Evolutionary conservation across 2,888 invertebrate species (phyloP), one percentile per base, ranked within the genome.

Genomic region (Ormyrus nitidulus): DNA sequence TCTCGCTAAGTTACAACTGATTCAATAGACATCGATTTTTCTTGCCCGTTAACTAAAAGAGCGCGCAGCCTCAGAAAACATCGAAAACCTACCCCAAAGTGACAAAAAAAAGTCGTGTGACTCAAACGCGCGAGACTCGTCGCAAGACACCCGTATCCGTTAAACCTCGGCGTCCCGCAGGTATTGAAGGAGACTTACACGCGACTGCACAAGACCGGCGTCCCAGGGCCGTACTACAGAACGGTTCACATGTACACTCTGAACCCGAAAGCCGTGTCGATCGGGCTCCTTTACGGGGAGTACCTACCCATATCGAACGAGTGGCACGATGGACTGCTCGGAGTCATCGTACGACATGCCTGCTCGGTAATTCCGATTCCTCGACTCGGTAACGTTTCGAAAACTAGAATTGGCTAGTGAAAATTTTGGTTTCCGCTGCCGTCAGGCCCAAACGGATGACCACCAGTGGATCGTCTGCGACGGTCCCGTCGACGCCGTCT

Each of bases 401-500:
- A 19, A 19, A 19, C 19, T 19, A 19, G 19, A 19, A 19, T 19
- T 19, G 19, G 19, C 34, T 0, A 34, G 2, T 34, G 34, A 34
- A 34, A 34, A 34, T 34, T 4, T 34, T 34, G 4, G 34, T 4
- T 34, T 34, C 3, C 34, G 34, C 34, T 0, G 34, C 34, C 34
- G 2, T 13, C 77, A 92, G 92, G 88, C 87, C 79, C 89, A 88
- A 78, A 93, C 92, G 5, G 92, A 94, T 77, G 94, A 96, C 85
- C 97, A 97, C 88, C 97, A 97, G 87, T 98, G 97, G 97, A 93
- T 97, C 73, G 94, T 97, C 61, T 97, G 97, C 89, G 97, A 97
- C 88, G 97, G 97, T 0, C 97, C 96, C 0, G 97, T 98, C 0
- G 97, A 97, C 89, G 97, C 97, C 0, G 95, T 97, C 34, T 98